Evolutionary conservation across 2,797 vertebrate species (phyloP).

Genomic region (Etheostoma nigrum): DNA sequence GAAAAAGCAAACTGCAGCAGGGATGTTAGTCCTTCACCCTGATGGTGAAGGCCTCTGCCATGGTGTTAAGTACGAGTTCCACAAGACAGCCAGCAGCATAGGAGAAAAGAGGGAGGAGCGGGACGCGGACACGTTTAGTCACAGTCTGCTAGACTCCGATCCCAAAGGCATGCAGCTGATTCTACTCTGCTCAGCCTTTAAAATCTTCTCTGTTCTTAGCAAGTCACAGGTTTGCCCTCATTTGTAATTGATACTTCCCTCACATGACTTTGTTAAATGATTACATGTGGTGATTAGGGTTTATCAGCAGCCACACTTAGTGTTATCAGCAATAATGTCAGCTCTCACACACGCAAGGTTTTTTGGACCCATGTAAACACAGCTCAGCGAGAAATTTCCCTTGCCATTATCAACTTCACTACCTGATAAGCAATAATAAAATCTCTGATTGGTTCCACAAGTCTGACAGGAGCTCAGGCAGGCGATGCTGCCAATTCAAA

Average conservation of each 20-base stretch:
- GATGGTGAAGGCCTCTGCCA: not conserved
- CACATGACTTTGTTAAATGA: not conserved
- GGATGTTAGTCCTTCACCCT: conserved; percentile 12
- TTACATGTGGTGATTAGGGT: not conserved
- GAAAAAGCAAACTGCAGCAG: conserved; percentile 25
- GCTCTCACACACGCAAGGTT: not conserved
- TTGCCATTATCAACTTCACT: conserved; percentile 32
- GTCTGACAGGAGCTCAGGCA: not conserved
- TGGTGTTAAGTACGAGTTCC: conserved; percentile 23
- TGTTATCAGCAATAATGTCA: not conserved
- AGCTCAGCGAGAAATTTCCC: conserved; percentile 22
- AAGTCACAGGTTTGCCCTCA: not conserved
- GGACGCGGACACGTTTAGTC: conserved; percentile 31
- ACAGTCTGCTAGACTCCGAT: conserved; percentile 28
- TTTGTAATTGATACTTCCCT: not conserved
- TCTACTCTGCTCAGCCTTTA: conserved; percentile 5
- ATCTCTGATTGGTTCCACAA: not conserved
- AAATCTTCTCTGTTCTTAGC: not conserved
- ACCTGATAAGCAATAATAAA: conserved; percentile 39
- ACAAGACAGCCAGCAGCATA: not conserved
- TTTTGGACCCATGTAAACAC: conserved; percentile 14
- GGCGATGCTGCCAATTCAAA: not conserved
- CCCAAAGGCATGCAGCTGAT: conserved; percentile 33
- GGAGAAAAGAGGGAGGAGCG: not conserved
- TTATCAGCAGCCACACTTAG: not conserved